These are phyloP conservation scores for Takifugu ocellatus DNA, from an alignment of 2,797 vertebrate genomes.

Conservation along the genomic window DNA sequence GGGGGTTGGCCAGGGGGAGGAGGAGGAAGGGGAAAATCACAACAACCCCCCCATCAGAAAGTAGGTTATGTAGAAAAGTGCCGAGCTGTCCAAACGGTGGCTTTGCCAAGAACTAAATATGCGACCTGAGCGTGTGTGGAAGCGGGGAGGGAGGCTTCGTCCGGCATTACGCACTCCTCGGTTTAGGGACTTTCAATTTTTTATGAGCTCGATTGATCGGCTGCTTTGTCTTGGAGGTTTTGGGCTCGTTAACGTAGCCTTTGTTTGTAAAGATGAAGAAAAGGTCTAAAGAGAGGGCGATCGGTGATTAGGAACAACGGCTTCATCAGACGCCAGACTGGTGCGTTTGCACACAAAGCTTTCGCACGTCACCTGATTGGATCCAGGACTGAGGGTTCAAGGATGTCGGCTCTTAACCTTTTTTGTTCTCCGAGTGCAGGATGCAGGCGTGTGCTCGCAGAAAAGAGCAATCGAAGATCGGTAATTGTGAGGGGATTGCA, in stretches of 20 bases:
- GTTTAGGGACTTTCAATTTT: conserved; percentile 58
- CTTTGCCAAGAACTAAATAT: conserved; percentile 72
- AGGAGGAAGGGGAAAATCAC: conserved; percentile 34
- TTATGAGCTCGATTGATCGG: conserved; percentile 69
- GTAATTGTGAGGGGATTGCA: conserved; percentile 81
- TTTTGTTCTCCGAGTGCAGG: conserved; percentile 49
- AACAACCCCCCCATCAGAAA: conserved; percentile 70
- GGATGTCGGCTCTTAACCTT: conserved; percentile 27
- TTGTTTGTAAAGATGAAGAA: conserved; percentile 51
- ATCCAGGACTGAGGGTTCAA: conserved; percentile 7
- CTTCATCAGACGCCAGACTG: conserved; percentile 9
- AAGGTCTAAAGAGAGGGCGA: conserved; percentile 24
- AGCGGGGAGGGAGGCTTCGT: conserved; percentile 38
- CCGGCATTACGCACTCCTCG: conserved; percentile 53
- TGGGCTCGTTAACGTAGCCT: conserved; percentile 60
- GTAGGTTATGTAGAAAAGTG: conserved; percentile 80
- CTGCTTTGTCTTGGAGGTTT: conserved; percentile 38
- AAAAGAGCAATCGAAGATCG: conserved; percentile 78
- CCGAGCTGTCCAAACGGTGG: conserved; percentile 74
- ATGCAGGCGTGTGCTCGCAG: conserved; percentile 69
- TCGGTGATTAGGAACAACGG: conserved; percentile 26
- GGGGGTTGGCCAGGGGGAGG: conserved; percentile 65
- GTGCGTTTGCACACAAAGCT: not conserved
- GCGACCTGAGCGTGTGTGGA: conserved; percentile 57
- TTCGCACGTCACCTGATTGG: conserved; percentile 1